Evolutionary conservation across 2,888 invertebrate genomes (phyloP), one percentile per base, ranked within the genome.

Genomic region (Druceiella hillmani): DNA sequence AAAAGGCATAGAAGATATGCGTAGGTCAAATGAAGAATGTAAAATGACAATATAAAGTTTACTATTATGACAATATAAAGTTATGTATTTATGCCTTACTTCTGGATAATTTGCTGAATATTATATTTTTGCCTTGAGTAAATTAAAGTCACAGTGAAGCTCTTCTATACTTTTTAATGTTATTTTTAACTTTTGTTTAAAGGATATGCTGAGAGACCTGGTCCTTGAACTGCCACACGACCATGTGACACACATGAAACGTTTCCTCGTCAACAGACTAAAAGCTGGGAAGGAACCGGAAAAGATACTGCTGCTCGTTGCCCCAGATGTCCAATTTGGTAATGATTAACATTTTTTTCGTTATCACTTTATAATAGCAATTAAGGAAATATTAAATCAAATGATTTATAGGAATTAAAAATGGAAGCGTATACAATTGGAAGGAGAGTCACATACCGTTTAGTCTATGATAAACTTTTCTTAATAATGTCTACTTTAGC

Each of bases 141-240:
- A n/a, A n/a, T n/a, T n/a, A n/a, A n/a, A n/a, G n/a, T n/a, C n/a
- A n/a, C n/a, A n/a, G n/a, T n/a, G n/a, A n/a, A n/a, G n/a, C n/a
- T n/a, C n/a, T n/a, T n/a, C n/a, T n/a, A n/a, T n/a, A n/a, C n/a
- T n/a, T n/a, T n/a, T n/a, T n/a, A n/a, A n/a, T n/a, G n/a, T n/a
- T n/a, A n/a, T n/a, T n/a, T n/a, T n/a, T n/a, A n/a, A n/a, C n/a
- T n/a, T n/a, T n/a, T n/a, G 6, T 33, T 43, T 44, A 10, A 37
- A 79, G 79, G 80, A 81, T 52, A 63, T 82, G 52, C 59, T 76
- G 2, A 64, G 68, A 32, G 76, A 80, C 51, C 54, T 83, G 10
- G 57, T 79, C 1, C 59, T 82, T 2, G 64, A 71, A 43, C 62
- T 76, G 45, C 82, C 83, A 1, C 66, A 61, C 12, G 81, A 83